Conservation (phyloP, 37 sponge, comb jelly and placozoan genomes). For the Cladorhizidae sp. region DNA sequence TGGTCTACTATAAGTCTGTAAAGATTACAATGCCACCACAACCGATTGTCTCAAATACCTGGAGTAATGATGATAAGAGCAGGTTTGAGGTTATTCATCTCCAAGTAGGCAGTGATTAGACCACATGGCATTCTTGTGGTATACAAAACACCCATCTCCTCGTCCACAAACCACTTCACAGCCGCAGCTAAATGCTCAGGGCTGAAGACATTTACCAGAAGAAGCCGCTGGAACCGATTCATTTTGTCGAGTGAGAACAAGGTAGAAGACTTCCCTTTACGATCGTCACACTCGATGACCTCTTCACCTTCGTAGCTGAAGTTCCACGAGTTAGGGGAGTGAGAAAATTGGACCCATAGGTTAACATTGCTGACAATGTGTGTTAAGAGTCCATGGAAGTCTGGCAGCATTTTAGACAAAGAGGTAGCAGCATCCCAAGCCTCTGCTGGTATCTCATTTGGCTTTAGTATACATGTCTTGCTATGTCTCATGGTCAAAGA, state of each 20-base stretch:
- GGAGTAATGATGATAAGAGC: constrained; percentile 13
- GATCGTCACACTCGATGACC: not conserved
- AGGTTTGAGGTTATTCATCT: not conserved
- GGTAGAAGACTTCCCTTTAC: no score
- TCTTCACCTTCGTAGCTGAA: not conserved
- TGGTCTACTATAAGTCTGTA: no score
- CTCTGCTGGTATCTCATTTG: constrained; percentile 2
- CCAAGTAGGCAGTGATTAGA: not conserved
- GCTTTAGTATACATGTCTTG: not conserved
- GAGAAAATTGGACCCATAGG: not conserved
- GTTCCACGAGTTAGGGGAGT: constrained; percentile 7
- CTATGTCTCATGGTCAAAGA: not conserved
- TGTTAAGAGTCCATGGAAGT: not conserved
- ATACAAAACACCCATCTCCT: constrained; percentile 18
- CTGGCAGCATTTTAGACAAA: not conserved
- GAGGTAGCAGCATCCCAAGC: constrained; percentile 8
- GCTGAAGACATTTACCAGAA: not conserved
- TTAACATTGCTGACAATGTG: constrained; percentile 8
- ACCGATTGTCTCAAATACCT: constrained; percentile 14
- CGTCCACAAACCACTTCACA: constrained; percentile 16
- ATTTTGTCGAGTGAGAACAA: not conserved
- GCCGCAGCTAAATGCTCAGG: not conserved
- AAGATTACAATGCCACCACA: no score
- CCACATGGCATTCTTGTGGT: not conserved
- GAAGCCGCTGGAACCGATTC: constrained; percentile 15